Percentiles rank a stretch among this genome's conserved stretches.
These are phyloP conservation scores for Oryzias curvinotus DNA, from an alignment of 2,113 vertebrate genomes.

Conservation along the genomic window DNA sequence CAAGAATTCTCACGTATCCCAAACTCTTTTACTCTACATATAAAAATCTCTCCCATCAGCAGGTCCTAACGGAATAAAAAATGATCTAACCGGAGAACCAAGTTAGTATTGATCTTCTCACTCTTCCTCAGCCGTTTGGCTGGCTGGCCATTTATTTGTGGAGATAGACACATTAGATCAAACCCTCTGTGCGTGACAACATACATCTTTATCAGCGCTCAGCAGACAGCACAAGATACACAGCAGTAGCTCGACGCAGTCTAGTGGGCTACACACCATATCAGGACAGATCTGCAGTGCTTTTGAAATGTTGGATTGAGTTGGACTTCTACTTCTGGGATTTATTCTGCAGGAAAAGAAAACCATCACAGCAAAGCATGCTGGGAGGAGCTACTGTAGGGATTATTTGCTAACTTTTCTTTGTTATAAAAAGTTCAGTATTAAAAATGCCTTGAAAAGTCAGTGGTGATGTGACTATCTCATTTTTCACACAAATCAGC, in stretches of 20 bases:
- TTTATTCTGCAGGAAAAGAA: no score
- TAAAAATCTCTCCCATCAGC: constrained; percentile 28
- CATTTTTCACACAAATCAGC: no score
- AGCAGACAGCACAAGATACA: constrained; percentile 13
- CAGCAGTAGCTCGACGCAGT: background rate
- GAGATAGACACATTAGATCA: constrained; percentile 14
- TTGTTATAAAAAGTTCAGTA: no score
- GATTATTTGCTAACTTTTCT: no score
- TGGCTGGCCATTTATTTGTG: constrained; percentile 18
- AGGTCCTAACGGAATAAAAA: constrained; percentile 47
- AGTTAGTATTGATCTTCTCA: constrained; percentile 53
- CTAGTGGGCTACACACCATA: constrained; percentile 1
- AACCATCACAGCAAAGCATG: no score
- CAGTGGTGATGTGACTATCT: no score
- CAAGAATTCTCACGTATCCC: background rate
- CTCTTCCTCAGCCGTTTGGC: constrained; percentile 6
- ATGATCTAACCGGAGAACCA: constrained; percentile 29
- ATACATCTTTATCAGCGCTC: constrained; percentile 35
- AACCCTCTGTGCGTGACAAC: constrained; percentile 27
- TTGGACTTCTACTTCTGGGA: no score
- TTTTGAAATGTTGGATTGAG: no score
- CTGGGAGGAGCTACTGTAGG: no score
- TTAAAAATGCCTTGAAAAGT: no score
- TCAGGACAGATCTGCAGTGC: background rate
- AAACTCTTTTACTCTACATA: background rate